Evolutionary conservation across 1,140 invertebrate species (phyloP).

Genomic region (Schmidtea mediterranea): DNA sequence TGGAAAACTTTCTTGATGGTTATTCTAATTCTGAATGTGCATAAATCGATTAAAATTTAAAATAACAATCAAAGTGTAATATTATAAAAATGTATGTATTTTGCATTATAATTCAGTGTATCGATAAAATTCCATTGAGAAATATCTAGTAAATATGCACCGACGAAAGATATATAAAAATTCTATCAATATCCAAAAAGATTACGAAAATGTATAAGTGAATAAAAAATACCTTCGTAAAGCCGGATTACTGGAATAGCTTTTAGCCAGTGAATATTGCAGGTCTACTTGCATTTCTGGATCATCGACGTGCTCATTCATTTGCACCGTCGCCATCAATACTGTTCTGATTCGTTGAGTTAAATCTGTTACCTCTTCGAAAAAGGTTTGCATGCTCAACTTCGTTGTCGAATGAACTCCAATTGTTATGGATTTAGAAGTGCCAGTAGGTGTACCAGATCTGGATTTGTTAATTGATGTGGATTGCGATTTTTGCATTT

Average conservation of each 20-base stretch:
- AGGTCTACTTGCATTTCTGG: constrained; percentile 66
- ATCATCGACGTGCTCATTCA: constrained; percentile 59
- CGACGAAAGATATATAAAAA: too few relatives aligned
- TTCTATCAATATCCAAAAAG: too few relatives aligned
- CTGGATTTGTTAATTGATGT: not conserved
- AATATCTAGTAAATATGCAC: too few relatives aligned
- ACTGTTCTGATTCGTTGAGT: constrained; percentile 68
- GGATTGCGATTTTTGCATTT: not conserved
- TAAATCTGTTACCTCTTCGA: constrained; percentile 60
- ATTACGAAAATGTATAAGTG: too few relatives aligned
- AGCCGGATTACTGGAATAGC: constrained; percentile 70
- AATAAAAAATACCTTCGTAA: constrained; percentile 64
- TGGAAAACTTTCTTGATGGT: too few relatives aligned
- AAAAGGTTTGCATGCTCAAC: constrained; percentile 29
- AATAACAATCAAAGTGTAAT: too few relatives aligned
- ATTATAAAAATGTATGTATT: too few relatives aligned
- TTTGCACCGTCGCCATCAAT: constrained; percentile 64
- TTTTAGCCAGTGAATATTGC: constrained; percentile 68
- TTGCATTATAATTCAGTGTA: too few relatives aligned
- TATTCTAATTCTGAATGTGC: too few relatives aligned
- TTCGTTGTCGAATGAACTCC: not conserved
- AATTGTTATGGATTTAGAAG: not conserved
- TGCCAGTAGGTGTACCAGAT: not conserved
- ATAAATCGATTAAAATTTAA: too few relatives aligned
- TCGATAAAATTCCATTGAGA: too few relatives aligned